These are phyloP conservation scores for Zosterops lateralis DNA, from an alignment of 2,113 vertebrate genomes.

Conservation along the genomic window DNA sequence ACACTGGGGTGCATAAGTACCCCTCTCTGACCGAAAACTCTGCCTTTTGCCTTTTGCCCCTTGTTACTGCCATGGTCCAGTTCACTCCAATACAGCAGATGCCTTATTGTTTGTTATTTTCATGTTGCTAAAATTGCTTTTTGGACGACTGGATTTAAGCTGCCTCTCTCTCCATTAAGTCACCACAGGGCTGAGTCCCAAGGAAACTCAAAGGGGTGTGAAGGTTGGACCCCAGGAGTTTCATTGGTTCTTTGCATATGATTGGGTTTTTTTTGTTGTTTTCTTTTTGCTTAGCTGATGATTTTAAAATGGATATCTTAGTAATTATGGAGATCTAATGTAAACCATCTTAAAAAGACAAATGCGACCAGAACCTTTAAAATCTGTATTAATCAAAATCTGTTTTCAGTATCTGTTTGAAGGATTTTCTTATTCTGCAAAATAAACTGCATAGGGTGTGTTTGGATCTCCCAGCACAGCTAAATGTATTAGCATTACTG, in stretches of 20 bases:
- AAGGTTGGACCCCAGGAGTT: no score
- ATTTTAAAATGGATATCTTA: background rate
- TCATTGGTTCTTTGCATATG: background rate
- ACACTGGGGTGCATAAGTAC: no score
- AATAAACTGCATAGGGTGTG: background rate
- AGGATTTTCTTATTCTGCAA: background rate
- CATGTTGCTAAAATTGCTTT: no score
- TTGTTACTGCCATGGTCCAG: no score
- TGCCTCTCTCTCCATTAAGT: no score
- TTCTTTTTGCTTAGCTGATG: background rate
- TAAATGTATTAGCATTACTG: background rate
- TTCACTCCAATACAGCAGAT: no score
- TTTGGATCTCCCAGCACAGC: background rate
- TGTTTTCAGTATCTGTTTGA: background rate
- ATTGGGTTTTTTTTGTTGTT: background rate
- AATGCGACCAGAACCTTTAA: background rate
- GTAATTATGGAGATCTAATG: background rate
- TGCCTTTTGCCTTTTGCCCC: no score
- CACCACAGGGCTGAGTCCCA: no score
- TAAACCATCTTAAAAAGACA: background rate
- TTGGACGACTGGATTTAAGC: no score
- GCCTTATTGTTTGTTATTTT: no score
- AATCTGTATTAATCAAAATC: background rate
- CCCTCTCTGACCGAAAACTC: no score
- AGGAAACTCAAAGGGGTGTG: no score